A percentile compares a stretch with the other conserved stretches of the same genome.
Conservation (phyloP, 2,797 vertebrate genomes). For the Paguma larvata region DNA sequence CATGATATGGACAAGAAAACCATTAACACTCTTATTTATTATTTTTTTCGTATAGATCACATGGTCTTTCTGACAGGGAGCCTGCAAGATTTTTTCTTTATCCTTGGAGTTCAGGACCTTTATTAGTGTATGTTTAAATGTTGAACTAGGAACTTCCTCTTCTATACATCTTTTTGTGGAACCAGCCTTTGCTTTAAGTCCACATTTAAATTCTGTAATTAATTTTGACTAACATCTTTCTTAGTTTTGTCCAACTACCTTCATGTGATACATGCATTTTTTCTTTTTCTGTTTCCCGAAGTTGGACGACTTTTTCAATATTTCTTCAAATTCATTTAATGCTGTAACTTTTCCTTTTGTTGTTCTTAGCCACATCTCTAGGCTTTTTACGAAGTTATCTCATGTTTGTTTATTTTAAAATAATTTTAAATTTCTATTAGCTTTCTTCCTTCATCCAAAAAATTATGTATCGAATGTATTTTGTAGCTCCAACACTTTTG, state of each 20-base stretch:
- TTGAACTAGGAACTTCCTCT: background rate
- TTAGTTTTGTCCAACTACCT: background rate
- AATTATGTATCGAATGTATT: slow-evolving; percentile 37
- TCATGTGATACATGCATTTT: background rate
- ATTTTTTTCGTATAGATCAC: background rate
- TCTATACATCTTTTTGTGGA: background rate
- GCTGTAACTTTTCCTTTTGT: background rate
- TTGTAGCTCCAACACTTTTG: background rate
- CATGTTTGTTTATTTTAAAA: background rate
- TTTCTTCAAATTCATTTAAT: slow-evolving; percentile 39
- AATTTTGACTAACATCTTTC: slow-evolving; percentile 17
- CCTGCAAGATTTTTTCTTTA: slow-evolving; percentile 20
- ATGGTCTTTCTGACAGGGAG: background rate
- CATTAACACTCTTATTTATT: background rate
- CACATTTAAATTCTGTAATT: slow-evolving; percentile 33
- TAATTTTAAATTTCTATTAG: background rate
- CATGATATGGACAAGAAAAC: slow-evolving; percentile 12
- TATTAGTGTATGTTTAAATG: background rate
- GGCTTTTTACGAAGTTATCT: background rate
- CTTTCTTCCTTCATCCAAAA: background rate
- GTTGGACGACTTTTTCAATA: background rate
- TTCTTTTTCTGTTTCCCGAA: background rate
- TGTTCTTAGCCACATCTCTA: background rate
- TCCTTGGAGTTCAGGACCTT: background rate
- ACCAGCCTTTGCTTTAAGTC: background rate